Conservation (phyloP, 2,888 invertebrate genomes). For the Masnerella sp. region DNA sequence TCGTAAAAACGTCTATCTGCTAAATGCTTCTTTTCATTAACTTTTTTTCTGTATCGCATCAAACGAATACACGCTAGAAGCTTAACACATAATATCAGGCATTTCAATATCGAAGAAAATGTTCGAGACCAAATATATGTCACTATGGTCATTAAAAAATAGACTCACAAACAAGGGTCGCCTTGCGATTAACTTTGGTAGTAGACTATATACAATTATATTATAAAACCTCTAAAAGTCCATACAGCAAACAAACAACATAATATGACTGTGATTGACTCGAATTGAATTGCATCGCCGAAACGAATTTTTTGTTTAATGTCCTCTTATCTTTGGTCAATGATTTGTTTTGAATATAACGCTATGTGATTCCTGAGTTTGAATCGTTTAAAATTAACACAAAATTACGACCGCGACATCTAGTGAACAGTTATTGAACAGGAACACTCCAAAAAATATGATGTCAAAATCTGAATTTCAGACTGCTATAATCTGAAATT, state of each 20-base stretch:
- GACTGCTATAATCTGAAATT: too few species aligned
- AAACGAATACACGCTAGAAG: constrained; percentile 8
- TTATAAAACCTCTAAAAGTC: constrained; percentile 18
- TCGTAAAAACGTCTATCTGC: constrained; percentile 9
- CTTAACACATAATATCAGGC: constrained; percentile 22
- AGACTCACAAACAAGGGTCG: constrained; percentile 19
- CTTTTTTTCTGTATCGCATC: background rate
- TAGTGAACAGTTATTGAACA: too few species aligned
- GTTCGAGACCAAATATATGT: constrained; percentile 18
- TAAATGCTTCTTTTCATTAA: background rate
- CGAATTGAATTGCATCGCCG: background rate
- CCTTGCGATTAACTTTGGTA: constrained; percentile 28
- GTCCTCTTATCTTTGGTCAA: too few species aligned
- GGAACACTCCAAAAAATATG: too few species aligned
- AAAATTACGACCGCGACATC: too few species aligned
- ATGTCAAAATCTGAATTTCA: too few species aligned
- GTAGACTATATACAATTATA: constrained; percentile 36
- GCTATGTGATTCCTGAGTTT: too few species aligned
- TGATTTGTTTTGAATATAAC: too few species aligned
- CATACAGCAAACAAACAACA: constrained; percentile 11
- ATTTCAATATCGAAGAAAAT: constrained; percentile 21
- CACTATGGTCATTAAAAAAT: constrained; percentile 22
- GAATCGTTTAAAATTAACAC: too few species aligned
- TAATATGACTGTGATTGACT: background rate
- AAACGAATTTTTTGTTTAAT: background rate